Base-by-base conservation (phyloP, 2,888 invertebrate species). In the Netelia virgata region DNA sequence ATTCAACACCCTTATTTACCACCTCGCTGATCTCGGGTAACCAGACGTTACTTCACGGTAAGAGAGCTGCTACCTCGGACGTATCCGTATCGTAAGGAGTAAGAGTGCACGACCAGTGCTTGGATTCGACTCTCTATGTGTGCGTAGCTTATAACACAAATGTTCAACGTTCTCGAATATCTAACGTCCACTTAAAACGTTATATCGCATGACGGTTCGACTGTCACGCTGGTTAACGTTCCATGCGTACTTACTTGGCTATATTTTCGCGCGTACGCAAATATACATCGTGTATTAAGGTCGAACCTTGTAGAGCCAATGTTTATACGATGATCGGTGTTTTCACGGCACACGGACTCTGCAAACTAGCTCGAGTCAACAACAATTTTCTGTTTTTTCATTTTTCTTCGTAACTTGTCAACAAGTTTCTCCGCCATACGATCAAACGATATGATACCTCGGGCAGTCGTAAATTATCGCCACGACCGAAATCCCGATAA, bases 1-100 rank as follows among this genome's bases (percentile, higher is more conserved):
- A 83, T 83, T 78, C 69, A 74, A 83, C 73, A 69, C 83, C 73
- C 73, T 73, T 83, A 55, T 83, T 78, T 78, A 82, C 78, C 73
- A 66, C 78, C 36, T 57, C 61, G 11, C 68, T 36, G 55, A 83
- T 83, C 83, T 69, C 78, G 73, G 55, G 77, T 83, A 83, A 78
- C 78, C 55, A 73, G 73, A 78, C 73, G 69, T 18, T 36, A 47
- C 23, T 47, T 47, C 47, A 61, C 28, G 47, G 61, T 28, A 18
- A 61, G 43, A 61, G 20, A 61, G 59, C 61, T 47, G 73, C 47
- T 11, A 16, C 11, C 20, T 9, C 36, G 41, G 43, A 72, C 20
- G 36, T 36, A 55, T 16, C 8, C 14, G 47, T 14, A 47, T 10
- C 47, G 47, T 47, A 3, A 14, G 10, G 10, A 14, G 14, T 47